Conservation (phyloP, 2,113 vertebrate species). For the Paradoxurus hermaphroditus region DNA sequence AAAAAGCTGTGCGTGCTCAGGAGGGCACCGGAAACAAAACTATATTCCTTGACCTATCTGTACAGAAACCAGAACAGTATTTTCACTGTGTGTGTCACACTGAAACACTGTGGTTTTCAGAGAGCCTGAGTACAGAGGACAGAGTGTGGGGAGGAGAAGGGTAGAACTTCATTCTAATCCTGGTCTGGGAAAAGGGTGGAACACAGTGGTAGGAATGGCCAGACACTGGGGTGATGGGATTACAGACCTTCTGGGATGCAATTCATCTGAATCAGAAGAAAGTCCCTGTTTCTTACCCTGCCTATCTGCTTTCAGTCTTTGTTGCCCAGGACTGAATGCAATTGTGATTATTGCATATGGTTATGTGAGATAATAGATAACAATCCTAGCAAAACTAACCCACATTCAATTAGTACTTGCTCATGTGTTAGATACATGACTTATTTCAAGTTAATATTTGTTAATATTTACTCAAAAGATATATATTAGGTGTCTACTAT, state of each 20-base stretch:
- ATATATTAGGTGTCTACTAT: neutral
- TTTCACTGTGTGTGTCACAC: too few species aligned
- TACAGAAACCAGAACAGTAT: neutral
- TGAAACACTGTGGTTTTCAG: neutral
- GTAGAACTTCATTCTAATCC: too few species aligned
- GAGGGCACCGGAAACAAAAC: neutral
- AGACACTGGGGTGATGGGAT: neutral
- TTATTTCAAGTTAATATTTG: neutral
- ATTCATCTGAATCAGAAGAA: neutral
- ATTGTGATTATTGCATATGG: neutral
- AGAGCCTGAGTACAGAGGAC: too few species aligned
- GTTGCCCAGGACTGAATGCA: neutral
- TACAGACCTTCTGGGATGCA: neutral
- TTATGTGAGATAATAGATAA: neutral
- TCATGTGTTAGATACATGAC: neutral
- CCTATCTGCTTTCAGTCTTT: neutral
- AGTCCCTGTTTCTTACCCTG: neutral
- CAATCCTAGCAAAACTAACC: neutral
- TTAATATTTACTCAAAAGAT: neutral
- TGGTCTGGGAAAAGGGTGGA: neutral
- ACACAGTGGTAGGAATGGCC: neutral
- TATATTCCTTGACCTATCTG: too few species aligned
- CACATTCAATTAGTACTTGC: neutral
- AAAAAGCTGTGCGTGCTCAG: neutral
- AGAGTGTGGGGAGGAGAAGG: too few species aligned